phyloP scores from a whole-genome alignment of 2,888 invertebrate species.

The Cephus nigrinus region DNA sequence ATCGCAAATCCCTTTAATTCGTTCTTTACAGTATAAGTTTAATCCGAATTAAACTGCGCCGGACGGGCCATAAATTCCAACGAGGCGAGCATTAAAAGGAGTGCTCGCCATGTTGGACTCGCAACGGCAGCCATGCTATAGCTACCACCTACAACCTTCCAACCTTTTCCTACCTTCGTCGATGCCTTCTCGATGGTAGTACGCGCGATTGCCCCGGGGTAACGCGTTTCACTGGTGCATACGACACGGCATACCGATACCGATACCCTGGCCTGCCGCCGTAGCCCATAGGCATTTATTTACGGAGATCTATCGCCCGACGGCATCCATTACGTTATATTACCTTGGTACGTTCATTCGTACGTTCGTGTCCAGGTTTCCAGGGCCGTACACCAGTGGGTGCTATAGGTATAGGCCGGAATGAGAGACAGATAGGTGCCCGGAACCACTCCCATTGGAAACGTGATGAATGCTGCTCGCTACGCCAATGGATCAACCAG shows the following conservation, averaged over 20 bases:
- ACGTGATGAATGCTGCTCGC: slow-evolving; percentile 16
- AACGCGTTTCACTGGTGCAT: slow-evolving; percentile 2
- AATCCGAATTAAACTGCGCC: slow-evolving; percentile 59
- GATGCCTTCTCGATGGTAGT: slow-evolving; percentile 1
- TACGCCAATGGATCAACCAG: background rate
- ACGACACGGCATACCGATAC: slow-evolving; percentile 6
- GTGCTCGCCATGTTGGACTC: background rate
- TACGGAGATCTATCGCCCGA: slow-evolving; percentile 20
- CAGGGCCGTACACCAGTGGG: background rate
- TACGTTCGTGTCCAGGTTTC: slow-evolving; percentile 19
- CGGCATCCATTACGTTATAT: slow-evolving; percentile 21
- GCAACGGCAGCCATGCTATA: background rate
- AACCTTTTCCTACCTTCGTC: background rate
- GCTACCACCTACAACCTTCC: slow-evolving; percentile 2
- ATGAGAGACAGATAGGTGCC: slow-evolving; percentile 22
- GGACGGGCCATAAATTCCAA: slow-evolving; percentile 57
- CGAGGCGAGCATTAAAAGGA: slow-evolving; percentile 49
- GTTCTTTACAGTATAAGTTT: slow-evolving; percentile 59
- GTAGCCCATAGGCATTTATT: slow-evolving; percentile 1
- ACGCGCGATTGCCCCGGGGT: background rate
- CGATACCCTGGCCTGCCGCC: background rate
- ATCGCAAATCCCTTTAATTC: slow-evolving; percentile 63
- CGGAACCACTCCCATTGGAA: slow-evolving; percentile 21
- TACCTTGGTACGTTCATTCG: slow-evolving; percentile 10
- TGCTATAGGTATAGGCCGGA: background rate